Evolutionary conservation across 2,888 invertebrate genomes (phyloP).

Genomic region (Parochlus steinenii): DNA sequence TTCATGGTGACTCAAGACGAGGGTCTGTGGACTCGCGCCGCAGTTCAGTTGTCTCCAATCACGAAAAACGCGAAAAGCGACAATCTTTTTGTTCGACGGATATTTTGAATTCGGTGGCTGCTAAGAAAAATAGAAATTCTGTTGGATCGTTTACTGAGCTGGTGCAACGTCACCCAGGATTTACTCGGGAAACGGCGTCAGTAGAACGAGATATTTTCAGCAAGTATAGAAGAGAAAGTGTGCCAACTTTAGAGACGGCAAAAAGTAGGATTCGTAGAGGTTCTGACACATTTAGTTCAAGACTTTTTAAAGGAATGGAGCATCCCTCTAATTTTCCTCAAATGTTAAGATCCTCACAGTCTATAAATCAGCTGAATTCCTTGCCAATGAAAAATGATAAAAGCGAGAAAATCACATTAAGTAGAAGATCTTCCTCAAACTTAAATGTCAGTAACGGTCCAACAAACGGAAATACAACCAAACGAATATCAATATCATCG

Average conservation of each 20-base stretch:
- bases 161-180: conserved; percentile 3
- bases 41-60: conserved; percentile 4
- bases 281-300: conserved; percentile 12
- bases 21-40: conserved; percentile 21
- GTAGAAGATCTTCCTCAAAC: conserved; percentile 7
- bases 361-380: conserved; percentile 2
- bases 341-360: conserved; percentile 36
- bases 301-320: conserved; percentile 34
- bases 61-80: background rate
- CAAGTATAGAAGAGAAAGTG: conserved; percentile 1
- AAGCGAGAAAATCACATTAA: background rate
- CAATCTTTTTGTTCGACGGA: conserved; percentile 8
- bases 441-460: conserved; percentile 11
- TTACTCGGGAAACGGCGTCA: conserved; percentile 2
- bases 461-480: conserved; percentile 2
- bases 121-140: conserved; percentile 9
- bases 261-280: background rate
- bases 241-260: conserved; percentile 7
- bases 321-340: conserved; percentile 58
- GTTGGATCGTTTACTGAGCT: conserved; percentile 11
- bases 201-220: background rate
- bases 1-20: conserved; percentile 30
- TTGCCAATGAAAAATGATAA: background rate
- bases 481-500: conserved; percentile 3
- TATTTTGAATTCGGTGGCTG: background rate